These are phyloP conservation scores for Microtus montanus DNA, from an alignment of 2,113 vertebrate genomes.

Conservation along the genomic window DNA sequence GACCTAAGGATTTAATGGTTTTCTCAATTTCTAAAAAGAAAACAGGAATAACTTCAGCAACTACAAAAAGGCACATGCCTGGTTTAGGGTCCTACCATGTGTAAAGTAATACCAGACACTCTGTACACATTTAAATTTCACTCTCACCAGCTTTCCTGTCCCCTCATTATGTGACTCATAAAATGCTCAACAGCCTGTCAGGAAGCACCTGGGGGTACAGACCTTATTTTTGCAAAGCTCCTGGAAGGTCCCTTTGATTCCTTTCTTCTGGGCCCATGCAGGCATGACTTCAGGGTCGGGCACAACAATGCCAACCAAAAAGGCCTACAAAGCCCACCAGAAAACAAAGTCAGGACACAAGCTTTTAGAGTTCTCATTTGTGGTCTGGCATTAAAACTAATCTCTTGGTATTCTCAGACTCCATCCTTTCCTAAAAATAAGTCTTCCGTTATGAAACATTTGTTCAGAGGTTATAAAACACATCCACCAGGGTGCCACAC, in stretches of 20 bases:
- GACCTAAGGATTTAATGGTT: neutral
- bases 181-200: neutral
- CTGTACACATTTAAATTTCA: neutral
- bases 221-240: constrained; percentile 95
- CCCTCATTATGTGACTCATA: neutral
- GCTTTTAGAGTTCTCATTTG: constrained; percentile 34
- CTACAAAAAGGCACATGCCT: neutral
- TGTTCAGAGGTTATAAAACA: constrained; percentile 37
- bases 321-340: constrained; percentile 87
- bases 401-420: constrained; percentile 38
- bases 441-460: neutral
- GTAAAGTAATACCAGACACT: neutral
- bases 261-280: constrained; percentile 94
- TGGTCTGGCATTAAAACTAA: constrained; percentile 52
- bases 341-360: constrained; percentile 31
- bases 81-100: neutral
- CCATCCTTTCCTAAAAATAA: constrained; percentile 60
- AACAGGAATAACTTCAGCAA: neutral
- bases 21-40: constrained; percentile 37
- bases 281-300: constrained; percentile 95
- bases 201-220: constrained; percentile 48
- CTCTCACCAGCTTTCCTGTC: neutral
- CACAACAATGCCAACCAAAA: constrained; percentile 96
- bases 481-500: neutral
- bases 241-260: constrained; percentile 90